Base-by-base conservation (phyloP, 2,113 vertebrate species). In the Erinaceus europaeus region DNA sequence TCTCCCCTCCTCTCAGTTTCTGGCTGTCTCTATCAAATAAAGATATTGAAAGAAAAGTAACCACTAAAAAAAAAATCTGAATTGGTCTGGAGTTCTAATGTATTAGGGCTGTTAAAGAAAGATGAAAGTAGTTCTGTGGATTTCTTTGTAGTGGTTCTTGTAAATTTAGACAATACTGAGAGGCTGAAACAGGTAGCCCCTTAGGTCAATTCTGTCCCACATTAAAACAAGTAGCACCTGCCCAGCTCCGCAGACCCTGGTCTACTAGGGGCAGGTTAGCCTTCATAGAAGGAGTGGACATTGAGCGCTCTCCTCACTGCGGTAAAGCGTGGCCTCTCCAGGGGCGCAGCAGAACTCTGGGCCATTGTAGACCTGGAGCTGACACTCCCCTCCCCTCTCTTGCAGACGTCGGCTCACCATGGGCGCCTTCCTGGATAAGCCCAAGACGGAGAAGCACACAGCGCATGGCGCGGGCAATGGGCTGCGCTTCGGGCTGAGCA, bases 381-480 rank as follows among this genome's bases (percentile, higher is more conserved):
- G 25, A 55, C 52, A 36, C 88, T 95, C 36, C 15, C 8, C 82
- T 77, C 94, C 93, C 90, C 64, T 95, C 88, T 93, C 94, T 97
- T 96, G 80, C 96, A 99, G 98, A 97, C 95, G 91, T 95, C 92
- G 96, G 97, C 92, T 97, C 96, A 98, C 98, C 96, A 99, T 99
- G 99, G 99, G 99, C 97, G 98, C 99, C 85, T 99, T 99, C 97
- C 97, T 99, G 97, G 99, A 99, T 97, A 99, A 99, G 96, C 99
- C 99, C 97, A 99, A 99, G 98, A 99, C 99, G 13, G 99, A 99
- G 93, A 99, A 99, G 95, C 98, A 99, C 95, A 99, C 98, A 94
- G 98, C 97, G 38, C 98, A 98, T 2, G 99, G 98, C 87, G 97
- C 98, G 91, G 99, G 99, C 62, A 99, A 99, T 55, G 98, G 98